Base-by-base conservation (phyloP, 2,113 vertebrate genomes). In the Phalacrocorax carbo region DNA sequence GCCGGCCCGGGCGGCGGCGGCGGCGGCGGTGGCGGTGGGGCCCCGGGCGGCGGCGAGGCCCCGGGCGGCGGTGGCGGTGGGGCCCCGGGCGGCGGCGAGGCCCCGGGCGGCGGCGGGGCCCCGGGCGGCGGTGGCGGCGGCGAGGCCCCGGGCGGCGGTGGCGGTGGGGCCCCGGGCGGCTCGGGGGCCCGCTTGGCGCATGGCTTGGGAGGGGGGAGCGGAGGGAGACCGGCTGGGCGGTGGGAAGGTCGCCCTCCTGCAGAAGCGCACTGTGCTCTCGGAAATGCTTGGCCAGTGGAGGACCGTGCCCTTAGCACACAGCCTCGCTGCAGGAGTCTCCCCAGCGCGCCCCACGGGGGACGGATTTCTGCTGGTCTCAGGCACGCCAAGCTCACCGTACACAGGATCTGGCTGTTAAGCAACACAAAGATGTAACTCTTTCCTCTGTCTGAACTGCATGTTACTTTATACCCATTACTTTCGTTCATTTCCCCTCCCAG, bases 361-460 rank as follows among this genome's bases (percentile, higher is more conserved):
- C 40, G 3, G 34, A 0, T 36, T 78, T 22, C 51, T 36, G 40
- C 44, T 8, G 57, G 25, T 25, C 60, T 83, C 32, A 1, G 68
- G 36, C 80, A 0, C 3, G 0, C 17, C 62, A 20, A 5, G 11
- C 26, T 51, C 17, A 1, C 44, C 2, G 0, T 17, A 4, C 34
- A 32, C 2, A 42, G 38, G 32, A 14, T 15, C 48, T 40, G 51
- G 38, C 54, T 1, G 3, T 36, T 38, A 30, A 61, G 32, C 30
- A 11, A 4, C 10, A 34, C 13, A 10, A 15, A 49, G 15, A 14
- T 23, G 32, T 51, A 23, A 46, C 32, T 14, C 2, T 25, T 61
- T 46, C 8, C 16, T 11, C 5, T n/a, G 7, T 14, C 17, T 21
- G 48, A 82, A 18, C 6, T 13, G 18, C 10, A 0, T 34, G n/a